A percentile compares a stretch with the other conserved stretches of the same genome.
Evolutionary conservation across 2,797 vertebrate species (phyloP).

Genomic region (Parauchenoglanis ngamensis): DNA sequence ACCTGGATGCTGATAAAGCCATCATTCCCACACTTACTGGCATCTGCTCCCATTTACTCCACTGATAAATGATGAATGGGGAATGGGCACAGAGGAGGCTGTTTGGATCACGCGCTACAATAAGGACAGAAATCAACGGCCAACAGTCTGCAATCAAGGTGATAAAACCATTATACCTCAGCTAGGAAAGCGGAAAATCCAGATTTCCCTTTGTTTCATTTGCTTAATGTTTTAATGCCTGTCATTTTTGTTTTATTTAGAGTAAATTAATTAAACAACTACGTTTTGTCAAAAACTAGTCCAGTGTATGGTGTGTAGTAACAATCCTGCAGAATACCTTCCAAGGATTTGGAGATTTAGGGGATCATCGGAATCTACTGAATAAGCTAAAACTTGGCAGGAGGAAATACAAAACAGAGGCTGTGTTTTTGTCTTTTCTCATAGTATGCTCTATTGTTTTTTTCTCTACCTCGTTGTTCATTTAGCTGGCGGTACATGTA

Average conservation of each 20-base stretch:
- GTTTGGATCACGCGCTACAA: constrained; percentile 55
- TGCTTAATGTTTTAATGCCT: constrained; percentile 65
- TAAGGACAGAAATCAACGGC: constrained; percentile 59
- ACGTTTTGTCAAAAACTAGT: constrained; percentile 42
- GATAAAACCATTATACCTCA: constrained; percentile 67
- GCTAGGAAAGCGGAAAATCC: constrained; percentile 39
- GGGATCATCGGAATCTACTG: constrained; percentile 41
- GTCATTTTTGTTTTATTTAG: constrained; percentile 64
- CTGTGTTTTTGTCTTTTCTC: constrained; percentile 36
- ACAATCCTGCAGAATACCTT: constrained; percentile 42
- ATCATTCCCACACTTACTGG: constrained; percentile 61
- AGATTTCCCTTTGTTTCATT: constrained; percentile 50
- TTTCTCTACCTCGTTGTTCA: constrained; percentile 56
- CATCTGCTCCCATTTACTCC: constrained; percentile 66
- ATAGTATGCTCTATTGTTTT: constrained; percentile 58
- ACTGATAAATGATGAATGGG: constrained; percentile 69
- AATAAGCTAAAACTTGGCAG: constrained; percentile 59
- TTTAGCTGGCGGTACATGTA: constrained; percentile 32
- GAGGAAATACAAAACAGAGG: constrained; percentile 41
- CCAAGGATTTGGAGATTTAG: constrained; percentile 66
- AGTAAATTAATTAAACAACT: constrained; percentile 71
- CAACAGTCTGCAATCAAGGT: constrained; percentile 68
- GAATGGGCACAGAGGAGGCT: constrained; percentile 54
- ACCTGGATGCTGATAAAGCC: constrained; percentile 67
- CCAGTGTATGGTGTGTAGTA: constrained; percentile 13